Percentiles rank a stretch among this genome's conserved stretches.
phyloP scores from a whole-genome alignment of 2,888 invertebrate genomes.

The Rotaria magnacalcarata region DNA sequence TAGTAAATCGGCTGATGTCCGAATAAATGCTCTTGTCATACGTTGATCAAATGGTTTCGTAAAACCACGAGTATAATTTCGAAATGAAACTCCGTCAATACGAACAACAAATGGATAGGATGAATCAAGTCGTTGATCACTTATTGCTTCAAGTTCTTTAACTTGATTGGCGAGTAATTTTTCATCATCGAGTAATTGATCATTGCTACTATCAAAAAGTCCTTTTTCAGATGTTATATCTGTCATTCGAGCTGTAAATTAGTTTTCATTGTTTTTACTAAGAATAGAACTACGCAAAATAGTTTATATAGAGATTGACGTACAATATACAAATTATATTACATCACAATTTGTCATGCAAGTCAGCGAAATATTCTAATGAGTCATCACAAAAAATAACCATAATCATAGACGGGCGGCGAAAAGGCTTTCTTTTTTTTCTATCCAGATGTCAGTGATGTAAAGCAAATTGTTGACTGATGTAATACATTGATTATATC shows the following conservation, averaged over 20 bases:
- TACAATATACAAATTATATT: too few species aligned
- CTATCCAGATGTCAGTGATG: too few species aligned
- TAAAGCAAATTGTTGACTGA: too few species aligned
- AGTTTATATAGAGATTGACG: too few species aligned
- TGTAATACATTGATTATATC: too few species aligned
- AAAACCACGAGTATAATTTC: slow-evolving; percentile 33
- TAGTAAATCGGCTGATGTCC: slow-evolving; percentile 32
- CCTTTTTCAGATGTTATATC: neutral
- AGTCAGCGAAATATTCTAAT: too few species aligned
- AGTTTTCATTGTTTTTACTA: neutral
- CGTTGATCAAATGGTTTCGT: slow-evolving; percentile 31
- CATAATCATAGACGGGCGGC: too few species aligned
- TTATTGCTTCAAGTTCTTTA: neutral
- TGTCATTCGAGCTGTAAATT: neutral
- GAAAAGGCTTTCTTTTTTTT: too few species aligned
- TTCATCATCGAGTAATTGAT: neutral
- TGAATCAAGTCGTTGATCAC: slow-evolving; percentile 15
- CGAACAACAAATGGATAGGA: slow-evolving; percentile 15
- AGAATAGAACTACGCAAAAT: too few species aligned
- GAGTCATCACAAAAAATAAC: too few species aligned
- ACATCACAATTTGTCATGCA: too few species aligned
- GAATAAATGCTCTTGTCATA: neutral
- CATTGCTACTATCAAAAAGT: neutral
- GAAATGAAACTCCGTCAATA: slow-evolving; percentile 33
- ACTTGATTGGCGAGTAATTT: neutral